Percentiles rank a stretch among this genome's conserved stretches.
Conservation (phyloP, 2,888 invertebrate species). For the Parascotia fuliginaria region DNA sequence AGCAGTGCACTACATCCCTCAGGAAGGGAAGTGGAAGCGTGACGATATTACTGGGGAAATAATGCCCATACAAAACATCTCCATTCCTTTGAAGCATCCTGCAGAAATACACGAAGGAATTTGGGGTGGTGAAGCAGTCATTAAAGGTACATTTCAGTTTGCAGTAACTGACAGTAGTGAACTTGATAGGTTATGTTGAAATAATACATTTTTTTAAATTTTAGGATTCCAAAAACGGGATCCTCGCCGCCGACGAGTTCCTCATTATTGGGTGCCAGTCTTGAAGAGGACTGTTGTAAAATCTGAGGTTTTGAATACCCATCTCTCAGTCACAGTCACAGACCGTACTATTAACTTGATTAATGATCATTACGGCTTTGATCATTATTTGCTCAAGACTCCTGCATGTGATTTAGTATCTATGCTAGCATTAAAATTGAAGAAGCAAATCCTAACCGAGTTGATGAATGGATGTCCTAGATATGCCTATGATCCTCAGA, state of each 20-base stretch:
- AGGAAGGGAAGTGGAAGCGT: slow-evolving; percentile 90
- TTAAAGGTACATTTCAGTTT: slow-evolving; percentile 87
- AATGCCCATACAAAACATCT: slow-evolving; percentile 90
- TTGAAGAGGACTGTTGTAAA: slow-evolving; percentile 93
- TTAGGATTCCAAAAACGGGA: slow-evolving; percentile 89
- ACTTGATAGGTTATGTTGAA: background rate
- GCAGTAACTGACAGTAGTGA: background rate
- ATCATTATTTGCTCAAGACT: slow-evolving; percentile 97
- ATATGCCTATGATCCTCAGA: slow-evolving; percentile 87
- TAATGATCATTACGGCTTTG: slow-evolving; percentile 96
- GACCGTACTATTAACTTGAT: slow-evolving; percentile 93
- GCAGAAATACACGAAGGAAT: slow-evolving; percentile 93
- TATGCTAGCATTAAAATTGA: slow-evolving; percentile 92
- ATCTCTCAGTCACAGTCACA: slow-evolving; percentile 94
- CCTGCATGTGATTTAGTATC: slow-evolving; percentile 96
- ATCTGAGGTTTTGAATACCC: slow-evolving; percentile 95
- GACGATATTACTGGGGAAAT: slow-evolving; percentile 91
- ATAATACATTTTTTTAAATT: background rate
- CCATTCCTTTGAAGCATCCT: slow-evolving; percentile 91
- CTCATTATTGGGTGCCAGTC: slow-evolving; percentile 95
- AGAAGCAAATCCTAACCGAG: slow-evolving; percentile 92
- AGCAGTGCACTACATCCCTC: slow-evolving; percentile 89
- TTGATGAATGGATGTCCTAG: slow-evolving; percentile 88
- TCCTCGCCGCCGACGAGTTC: slow-evolving; percentile 87
- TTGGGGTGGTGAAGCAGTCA: slow-evolving; percentile 98